Evolutionary conservation across 2,113 vertebrate genomes (phyloP).

Genomic region (Parotia lawesii): DNA sequence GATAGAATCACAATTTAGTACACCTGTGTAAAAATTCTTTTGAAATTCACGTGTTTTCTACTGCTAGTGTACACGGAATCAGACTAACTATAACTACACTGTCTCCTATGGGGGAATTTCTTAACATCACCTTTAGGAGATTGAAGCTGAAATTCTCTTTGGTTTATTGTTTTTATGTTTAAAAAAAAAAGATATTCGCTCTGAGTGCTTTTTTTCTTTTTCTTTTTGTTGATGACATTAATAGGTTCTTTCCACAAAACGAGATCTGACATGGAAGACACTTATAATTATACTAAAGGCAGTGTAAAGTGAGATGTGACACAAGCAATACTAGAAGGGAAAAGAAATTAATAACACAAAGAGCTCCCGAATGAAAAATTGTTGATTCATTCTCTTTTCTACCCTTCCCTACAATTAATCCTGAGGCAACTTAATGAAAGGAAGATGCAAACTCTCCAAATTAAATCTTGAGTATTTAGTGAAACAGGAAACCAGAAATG

Average conservation of each 20-base stretch:
- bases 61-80: neutral
- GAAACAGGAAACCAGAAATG: constrained; percentile 57
- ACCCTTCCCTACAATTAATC: neutral
- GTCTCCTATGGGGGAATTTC: neutral
- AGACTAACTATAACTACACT: neutral
- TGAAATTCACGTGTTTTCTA: neutral
- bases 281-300: neutral
- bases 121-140: neutral
- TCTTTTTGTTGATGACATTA: neutral
- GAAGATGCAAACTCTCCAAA: constrained; percentile 20
- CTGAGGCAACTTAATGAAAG: constrained; percentile 37
- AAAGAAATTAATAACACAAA: constrained; percentile 20
- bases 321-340: neutral
- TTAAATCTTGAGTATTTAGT: constrained; percentile 26
- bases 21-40: neutral
- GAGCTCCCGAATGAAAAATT: neutral
- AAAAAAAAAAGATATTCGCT: neutral
- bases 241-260: neutral
- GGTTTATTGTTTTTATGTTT: neutral
- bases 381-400: neutral
- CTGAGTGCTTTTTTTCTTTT: neutral
- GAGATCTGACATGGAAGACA: neutral
- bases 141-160: neutral
- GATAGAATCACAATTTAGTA: neutral
- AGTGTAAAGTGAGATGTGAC: neutral